Percentiles rank a stretch among this genome's conserved stretches.
Evolutionary conservation across 2,888 invertebrate genomes (phyloP).

Genomic region (Lathronympha strigana): DNA sequence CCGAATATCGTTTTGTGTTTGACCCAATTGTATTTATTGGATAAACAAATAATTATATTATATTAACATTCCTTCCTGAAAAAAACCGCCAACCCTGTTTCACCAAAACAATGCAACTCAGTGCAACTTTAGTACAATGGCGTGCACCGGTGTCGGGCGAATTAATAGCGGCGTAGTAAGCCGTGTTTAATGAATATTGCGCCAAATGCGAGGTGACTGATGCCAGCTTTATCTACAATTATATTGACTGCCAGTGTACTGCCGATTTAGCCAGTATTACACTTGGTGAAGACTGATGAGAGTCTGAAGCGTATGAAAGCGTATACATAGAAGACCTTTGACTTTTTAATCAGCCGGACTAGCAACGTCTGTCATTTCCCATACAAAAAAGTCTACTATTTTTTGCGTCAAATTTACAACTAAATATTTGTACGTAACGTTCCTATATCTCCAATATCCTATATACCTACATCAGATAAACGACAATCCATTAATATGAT

Average conservation of each 20-base stretch:
- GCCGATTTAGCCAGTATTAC: slow-evolving; percentile 33
- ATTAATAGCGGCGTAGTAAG: slow-evolving; percentile 73
- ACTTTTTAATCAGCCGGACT: too few relatives aligned
- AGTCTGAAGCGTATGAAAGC: not conserved
- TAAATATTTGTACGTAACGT: too few relatives aligned
- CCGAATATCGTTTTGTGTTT: too few relatives aligned
- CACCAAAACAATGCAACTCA: slow-evolving; percentile 59
- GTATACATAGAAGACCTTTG: not conserved
- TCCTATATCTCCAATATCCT: too few relatives aligned
- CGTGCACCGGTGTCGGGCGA: slow-evolving; percentile 73
- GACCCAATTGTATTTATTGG: too few relatives aligned
- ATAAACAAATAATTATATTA: not conserved
- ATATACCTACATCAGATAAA: too few relatives aligned
- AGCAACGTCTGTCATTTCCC: too few relatives aligned
- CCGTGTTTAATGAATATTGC: slow-evolving; percentile 80
- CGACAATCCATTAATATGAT: too few relatives aligned
- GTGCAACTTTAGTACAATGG: slow-evolving; percentile 70
- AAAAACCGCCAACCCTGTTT: slow-evolving; percentile 59
- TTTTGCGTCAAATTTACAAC: too few relatives aligned
- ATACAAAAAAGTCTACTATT: too few relatives aligned
- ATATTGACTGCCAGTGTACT: slow-evolving; percentile 61
- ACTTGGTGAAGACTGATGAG: slow-evolving; percentile 5
- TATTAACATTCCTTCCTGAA: not conserved
- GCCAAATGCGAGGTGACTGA: slow-evolving; percentile 75
- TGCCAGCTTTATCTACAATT: slow-evolving; percentile 55